Evolutionary conservation across 2,888 invertebrate species (phyloP).

Genomic region (Ectemnius cavifrons): DNA sequence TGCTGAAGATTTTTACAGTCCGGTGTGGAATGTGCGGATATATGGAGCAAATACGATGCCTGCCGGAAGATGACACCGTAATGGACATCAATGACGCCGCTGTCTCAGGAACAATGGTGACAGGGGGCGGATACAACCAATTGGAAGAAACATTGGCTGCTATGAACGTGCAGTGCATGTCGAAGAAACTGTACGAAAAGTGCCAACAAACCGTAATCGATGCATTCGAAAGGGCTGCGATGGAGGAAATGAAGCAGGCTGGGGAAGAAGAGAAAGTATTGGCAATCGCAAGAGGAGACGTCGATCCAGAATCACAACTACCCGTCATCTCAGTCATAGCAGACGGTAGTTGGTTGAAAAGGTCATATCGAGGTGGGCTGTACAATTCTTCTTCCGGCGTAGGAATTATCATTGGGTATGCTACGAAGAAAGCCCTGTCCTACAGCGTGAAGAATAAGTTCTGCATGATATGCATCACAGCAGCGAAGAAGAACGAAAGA

Average conservation of each 20-base stretch:
- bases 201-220: constrained; percentile 32
- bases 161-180: constrained; percentile 46
- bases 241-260: constrained; percentile 4
- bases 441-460: background rate
- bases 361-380: too few relatives aligned
- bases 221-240: constrained; percentile 9
- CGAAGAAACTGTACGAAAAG: constrained; percentile 1
- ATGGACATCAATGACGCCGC: constrained; percentile 35
- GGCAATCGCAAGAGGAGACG: constrained; percentile 36
- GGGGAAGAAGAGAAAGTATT: constrained; percentile 24
- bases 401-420: constrained; percentile 46
- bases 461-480: background rate
- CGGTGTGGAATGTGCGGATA: constrained; percentile 2
- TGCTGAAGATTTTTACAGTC: background rate
- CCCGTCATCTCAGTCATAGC: constrained; percentile 45
- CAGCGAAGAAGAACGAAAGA: too few relatives aligned
- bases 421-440: constrained; percentile 27
- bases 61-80: background rate
- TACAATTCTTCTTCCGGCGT: too few relatives aligned
- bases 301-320: constrained; percentile 25
- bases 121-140: constrained; percentile 48
- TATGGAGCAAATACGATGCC: background rate
- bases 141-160: constrained; percentile 44
- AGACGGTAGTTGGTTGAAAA: too few relatives aligned
- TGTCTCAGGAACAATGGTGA: constrained; percentile 39